A percentile compares a stretch with the other conserved stretches of the same genome.
Evolutionary conservation across 2,888 invertebrate genomes (phyloP).

Genomic region (Ochropleura leucogaster): DNA sequence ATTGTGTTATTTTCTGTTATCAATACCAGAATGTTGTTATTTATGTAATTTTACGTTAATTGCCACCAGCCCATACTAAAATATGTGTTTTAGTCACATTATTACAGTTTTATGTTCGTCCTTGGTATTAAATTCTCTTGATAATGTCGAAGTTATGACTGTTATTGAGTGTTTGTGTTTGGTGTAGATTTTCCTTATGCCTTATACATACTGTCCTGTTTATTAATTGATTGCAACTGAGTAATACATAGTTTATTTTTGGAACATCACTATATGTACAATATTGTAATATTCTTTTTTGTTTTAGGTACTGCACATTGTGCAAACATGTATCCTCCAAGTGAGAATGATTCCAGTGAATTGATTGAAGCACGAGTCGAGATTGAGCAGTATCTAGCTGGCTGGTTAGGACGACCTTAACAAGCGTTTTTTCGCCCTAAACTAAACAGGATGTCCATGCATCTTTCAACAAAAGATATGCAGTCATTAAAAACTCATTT

Average conservation of each 20-base stretch:
- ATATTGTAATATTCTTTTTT: constrained; percentile 1
- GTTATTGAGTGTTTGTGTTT: background rate
- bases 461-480: constrained; percentile 40
- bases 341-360: constrained; percentile 92
- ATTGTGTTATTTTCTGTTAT: background rate
- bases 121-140: background rate
- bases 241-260: background rate
- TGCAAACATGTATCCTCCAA: constrained; percentile 97
- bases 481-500: constrained; percentile 28
- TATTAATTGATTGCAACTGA: background rate
- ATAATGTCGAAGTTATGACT: background rate
- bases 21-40: background rate
- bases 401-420: constrained; percentile 84
- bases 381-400: constrained; percentile 90
- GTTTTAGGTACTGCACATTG: constrained; percentile 97
- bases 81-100: background rate
- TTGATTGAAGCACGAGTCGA: constrained; percentile 92
- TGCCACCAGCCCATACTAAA: background rate
- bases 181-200: background rate
- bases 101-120: background rate
- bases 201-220: background rate
- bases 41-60: background rate
- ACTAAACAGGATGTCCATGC: constrained; percentile 37
- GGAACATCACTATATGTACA: background rate
- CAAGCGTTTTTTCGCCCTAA: constrained; percentile 52